Evolutionary conservation across 2,888 invertebrate species (phyloP).

Genomic region (Orthosia cruda): DNA sequence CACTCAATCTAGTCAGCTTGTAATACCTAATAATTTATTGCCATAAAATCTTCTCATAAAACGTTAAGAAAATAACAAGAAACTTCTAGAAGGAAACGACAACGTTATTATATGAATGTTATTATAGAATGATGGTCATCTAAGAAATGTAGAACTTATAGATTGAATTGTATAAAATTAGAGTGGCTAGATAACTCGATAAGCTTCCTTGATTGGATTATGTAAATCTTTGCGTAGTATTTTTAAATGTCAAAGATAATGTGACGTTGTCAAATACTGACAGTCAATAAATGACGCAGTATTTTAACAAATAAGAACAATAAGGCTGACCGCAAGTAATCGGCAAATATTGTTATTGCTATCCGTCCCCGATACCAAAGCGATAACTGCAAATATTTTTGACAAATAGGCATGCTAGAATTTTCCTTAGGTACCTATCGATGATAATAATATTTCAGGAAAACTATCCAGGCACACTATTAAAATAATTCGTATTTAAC

Average conservation of each 20-base stretch:
- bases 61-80: background rate
- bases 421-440: slow-evolving; percentile 23
- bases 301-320: slow-evolving; percentile 21
- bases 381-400: slow-evolving; percentile 43
- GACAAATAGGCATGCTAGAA: slow-evolving; percentile 7
- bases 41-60: background rate
- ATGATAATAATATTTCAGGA: slow-evolving; percentile 4
- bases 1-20: too few relatives aligned
- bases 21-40: background rate
- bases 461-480: slow-evolving; percentile 21
- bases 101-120: slow-evolving; percentile 13
- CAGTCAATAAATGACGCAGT: background rate
- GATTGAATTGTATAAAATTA: slow-evolving; percentile 9
- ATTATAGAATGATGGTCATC: slow-evolving; percentile 33
- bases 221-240: slow-evolving; percentile 31
- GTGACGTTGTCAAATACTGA: slow-evolving; percentile 12
- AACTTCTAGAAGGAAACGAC: slow-evolving; percentile 23
- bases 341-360: slow-evolving; percentile 33
- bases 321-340: slow-evolving; percentile 4
- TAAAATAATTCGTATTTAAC: slow-evolving; percentile 11
- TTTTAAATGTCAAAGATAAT: slow-evolving; percentile 27
- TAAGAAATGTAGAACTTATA: slow-evolving; percentile 13
- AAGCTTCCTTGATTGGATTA: slow-evolving; percentile 22
- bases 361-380: slow-evolving; percentile 14
- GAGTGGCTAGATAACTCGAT: slow-evolving; percentile 32